phyloP scores from a whole-genome alignment of 2,888 invertebrate species.

The Diabrotica balteata region DNA sequence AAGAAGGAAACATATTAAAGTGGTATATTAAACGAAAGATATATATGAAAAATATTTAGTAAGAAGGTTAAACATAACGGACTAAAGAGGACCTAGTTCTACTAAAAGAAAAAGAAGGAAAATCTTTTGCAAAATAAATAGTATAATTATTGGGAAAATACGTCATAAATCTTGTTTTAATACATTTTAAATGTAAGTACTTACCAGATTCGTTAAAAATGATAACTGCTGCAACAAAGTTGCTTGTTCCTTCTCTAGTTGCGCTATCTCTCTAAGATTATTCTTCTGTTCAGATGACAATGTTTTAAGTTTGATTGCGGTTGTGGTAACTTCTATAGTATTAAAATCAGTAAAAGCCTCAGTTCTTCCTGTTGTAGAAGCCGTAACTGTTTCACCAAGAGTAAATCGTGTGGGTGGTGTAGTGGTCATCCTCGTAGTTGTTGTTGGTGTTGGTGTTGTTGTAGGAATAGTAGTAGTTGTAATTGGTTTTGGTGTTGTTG shows the following conservation, averaged over 20 bases:
- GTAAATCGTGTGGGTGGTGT: constrained; percentile 19
- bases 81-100: no score
- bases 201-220: constrained; percentile 55
- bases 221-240: constrained; percentile 57
- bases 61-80: no score
- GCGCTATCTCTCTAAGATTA: constrained; percentile 54
- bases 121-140: no score
- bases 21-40: no score
- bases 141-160: no score
- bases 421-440: not conserved
- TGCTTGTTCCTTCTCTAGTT: constrained; percentile 57
- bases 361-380: constrained; percentile 29
- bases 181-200: not conserved
- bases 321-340: constrained; percentile 31
- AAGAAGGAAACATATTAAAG: no score
- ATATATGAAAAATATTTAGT: no score
- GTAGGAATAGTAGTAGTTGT: constrained; percentile 19
- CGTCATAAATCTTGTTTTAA: no score
- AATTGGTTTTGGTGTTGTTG: constrained; percentile 6
- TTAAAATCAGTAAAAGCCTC: constrained; percentile 23
- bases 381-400: not conserved
- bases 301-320: constrained; percentile 46
- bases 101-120: no score
- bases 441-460: constrained; percentile 25
- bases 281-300: constrained; percentile 56